These are phyloP conservation scores for Rhynchotus rufescens DNA, from an alignment of 2,797 vertebrate species.

Conservation along the genomic window DNA sequence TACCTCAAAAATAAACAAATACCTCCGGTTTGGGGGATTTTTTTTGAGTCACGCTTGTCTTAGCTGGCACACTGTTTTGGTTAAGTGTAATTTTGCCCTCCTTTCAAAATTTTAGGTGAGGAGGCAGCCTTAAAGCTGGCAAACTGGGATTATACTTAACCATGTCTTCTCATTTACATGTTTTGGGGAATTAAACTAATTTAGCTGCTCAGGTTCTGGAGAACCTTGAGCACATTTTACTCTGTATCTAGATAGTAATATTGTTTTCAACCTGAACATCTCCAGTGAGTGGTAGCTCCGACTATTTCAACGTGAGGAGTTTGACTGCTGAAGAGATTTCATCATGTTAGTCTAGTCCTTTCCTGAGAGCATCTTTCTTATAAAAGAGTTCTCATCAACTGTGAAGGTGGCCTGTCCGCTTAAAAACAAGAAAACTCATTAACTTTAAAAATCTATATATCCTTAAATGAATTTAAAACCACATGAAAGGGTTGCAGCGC, in stretches of 20 bases:
- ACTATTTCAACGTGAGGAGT: not conserved
- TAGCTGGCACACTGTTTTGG: slow-evolving; percentile 1
- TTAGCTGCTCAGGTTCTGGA: not conserved
- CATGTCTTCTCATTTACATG: not conserved
- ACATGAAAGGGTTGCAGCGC: not conserved
- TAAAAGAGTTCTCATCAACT: not conserved
- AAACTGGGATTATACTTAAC: not conserved
- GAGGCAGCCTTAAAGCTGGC: not conserved
- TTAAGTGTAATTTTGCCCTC: not conserved
- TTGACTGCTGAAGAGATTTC: not conserved
- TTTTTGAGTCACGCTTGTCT: slow-evolving; percentile 28
- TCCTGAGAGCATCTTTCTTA: not conserved
- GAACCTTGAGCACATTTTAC: not conserved
- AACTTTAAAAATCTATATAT: not conserved
- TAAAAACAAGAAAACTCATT: not conserved
- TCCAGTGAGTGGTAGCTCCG: not conserved
- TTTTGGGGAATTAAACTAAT: not conserved
- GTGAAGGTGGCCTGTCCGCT: not conserved
- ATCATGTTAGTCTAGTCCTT: not conserved
- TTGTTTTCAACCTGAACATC: not conserved
- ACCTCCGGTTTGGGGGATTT: not conserved
- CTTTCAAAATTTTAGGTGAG: not conserved
- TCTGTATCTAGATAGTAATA: not conserved
- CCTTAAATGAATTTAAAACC: slow-evolving; percentile 1
- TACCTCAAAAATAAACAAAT: slow-evolving; percentile 67